A percentile compares a stretch with the other conserved stretches of the same genome.
Evolutionary conservation across 2,888 invertebrate species (phyloP).

Genomic region (Plusia festucae): DNA sequence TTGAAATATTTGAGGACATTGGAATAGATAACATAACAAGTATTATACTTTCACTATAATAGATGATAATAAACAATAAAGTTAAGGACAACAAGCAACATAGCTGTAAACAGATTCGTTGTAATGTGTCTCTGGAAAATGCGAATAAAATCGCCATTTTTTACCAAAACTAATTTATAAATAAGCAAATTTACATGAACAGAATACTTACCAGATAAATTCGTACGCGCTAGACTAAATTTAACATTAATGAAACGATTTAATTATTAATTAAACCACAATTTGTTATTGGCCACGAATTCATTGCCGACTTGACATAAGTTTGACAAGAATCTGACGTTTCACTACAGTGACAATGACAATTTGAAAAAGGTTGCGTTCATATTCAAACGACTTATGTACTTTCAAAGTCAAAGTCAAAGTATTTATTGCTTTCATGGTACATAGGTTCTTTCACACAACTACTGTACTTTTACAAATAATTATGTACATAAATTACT

Average conservation of each 20-base stretch:
- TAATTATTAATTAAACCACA: conserved; percentile 35
- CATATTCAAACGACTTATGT: not conserved
- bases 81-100: not conserved
- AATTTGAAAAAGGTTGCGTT: conserved; percentile 15
- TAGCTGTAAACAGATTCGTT: conserved; percentile 7
- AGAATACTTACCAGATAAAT: conserved; percentile 39
- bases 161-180: not conserved
- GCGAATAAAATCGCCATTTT: not conserved
- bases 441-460: too few species aligned
- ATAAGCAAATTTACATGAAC: not conserved
- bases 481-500: too few species aligned
- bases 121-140: conserved; percentile 8
- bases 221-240: conserved; percentile 13
- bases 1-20: not conserved
- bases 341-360: conserved; percentile 29
- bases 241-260: conserved; percentile 30
- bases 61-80: conserved; percentile 19
- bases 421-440: too few species aligned
- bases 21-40: not conserved
- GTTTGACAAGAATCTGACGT: conserved; percentile 44
- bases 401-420: too few species aligned
- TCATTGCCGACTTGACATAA: conserved; percentile 66
- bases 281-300: conserved; percentile 73
- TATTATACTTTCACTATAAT: not conserved
- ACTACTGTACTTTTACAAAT: too few species aligned